Conservation (phyloP, 1,140 invertebrate species). For the Trinorchestia longiramus region DNA sequence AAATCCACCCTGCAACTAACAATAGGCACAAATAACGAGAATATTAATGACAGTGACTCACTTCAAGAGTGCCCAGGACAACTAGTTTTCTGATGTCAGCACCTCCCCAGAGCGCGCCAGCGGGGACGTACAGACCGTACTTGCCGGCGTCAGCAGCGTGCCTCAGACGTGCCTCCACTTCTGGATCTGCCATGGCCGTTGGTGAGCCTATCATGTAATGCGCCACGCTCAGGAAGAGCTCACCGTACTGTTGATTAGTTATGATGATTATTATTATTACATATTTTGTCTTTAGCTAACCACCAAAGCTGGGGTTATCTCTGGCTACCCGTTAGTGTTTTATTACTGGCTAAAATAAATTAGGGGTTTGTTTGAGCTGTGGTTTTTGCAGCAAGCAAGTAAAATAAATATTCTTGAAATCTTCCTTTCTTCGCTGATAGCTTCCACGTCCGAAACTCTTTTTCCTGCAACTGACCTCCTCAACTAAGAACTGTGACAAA, state of each 20-base stretch:
- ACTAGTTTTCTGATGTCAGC: constrained; percentile 78
- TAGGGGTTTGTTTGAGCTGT: too few relatives aligned
- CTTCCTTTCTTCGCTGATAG: too few relatives aligned
- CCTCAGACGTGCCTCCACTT: constrained; percentile 70
- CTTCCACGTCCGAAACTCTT: too few relatives aligned
- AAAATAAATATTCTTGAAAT: too few relatives aligned
- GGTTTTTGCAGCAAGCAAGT: too few relatives aligned
- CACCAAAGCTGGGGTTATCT: too few relatives aligned
- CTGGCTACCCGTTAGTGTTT: too few relatives aligned
- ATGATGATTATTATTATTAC: neutral
- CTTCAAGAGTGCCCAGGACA: constrained; percentile 74
- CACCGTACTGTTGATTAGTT: constrained; percentile 60
- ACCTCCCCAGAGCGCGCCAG: constrained; percentile 77
- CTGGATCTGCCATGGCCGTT: constrained; percentile 73
- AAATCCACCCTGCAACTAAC: neutral
- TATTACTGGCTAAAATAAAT: too few relatives aligned
- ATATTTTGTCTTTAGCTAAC: too few relatives aligned
- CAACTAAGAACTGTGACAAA: too few relatives aligned
- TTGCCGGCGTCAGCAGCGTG: constrained; percentile 69
- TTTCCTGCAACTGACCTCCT: too few relatives aligned
- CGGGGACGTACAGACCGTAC: constrained; percentile 74
- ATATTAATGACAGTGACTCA: constrained; percentile 61
- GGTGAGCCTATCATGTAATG: constrained; percentile 74
- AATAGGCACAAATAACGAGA: neutral
- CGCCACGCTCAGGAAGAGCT: constrained; percentile 57